Evolutionary conservation across 2,797 vertebrate genomes (phyloP), one percentile per base, ranked within the genome.

Genomic region (Acrocephalus scirpaceus): DNA sequence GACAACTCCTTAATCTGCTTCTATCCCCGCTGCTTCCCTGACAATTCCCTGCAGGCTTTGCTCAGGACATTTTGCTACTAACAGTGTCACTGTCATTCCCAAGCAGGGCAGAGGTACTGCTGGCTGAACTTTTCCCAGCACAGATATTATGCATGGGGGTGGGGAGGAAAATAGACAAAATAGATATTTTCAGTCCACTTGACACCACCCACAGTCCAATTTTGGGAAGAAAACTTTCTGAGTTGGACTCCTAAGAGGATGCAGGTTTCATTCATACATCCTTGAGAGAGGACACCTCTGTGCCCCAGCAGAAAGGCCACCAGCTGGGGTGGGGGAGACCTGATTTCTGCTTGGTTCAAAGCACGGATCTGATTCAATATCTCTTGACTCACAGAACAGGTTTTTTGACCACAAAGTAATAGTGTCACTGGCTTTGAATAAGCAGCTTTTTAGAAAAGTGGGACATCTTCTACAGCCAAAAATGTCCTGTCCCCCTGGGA

Each of bases 401-500:
- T 70, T 42, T 83, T 91, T 34, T 76, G 65, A 45, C 85, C 61
- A 90, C 22, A 88, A 57, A 86, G 50, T 32, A 74, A 26, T 7
- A 40, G 18, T 61, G 27, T 77, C 78, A 45, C 64, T 10, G 7
- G 9, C 85, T 92, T 26, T 85, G 92, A 95, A 85, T 62, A 80
- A 82, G 61, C 48, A 74, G 40, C 50, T 67, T 77, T 88, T 60
- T 27, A 38, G 65, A 80, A 95, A 95, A 93, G 26, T 61, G 53
- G 85, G 54, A 45, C 69, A 57, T 21, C 22, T 79, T 85, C 69
- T 60, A 32, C 18, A 53, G 15, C 17, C 50, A 30, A 13, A 64
- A 88, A 67, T 64, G 42, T 74, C 76, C 86, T 57, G 36, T 90
- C 5, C 48, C 13, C 30, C n/a, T 73, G 45, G 60, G 90, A 34